Base-by-base conservation (phyloP, 2,797 vertebrate species). In the Pogoniulus pusillus region DNA sequence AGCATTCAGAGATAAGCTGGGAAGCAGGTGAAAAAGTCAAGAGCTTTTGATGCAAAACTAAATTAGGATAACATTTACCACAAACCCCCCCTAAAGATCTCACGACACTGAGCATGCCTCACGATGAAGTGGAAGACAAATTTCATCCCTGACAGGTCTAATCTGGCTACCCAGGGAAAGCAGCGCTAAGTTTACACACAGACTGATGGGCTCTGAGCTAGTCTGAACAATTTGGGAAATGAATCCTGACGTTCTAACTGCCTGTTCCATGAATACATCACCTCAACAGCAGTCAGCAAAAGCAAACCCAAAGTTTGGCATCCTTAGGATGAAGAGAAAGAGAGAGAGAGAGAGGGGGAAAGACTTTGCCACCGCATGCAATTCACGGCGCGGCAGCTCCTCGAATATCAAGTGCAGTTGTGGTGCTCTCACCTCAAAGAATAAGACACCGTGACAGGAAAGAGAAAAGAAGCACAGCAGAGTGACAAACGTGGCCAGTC, bases 161-260 rank as follows among this genome's bases (percentile, higher is more conserved):
- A 91, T 88, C 71, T 90, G 75, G 64, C 20, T 76, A 47, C 19
- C 60, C 64, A 47, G 6, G 0, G 76, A 84, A 79, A 73, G 75
- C 68, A 70, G 30, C 30, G 2, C 47, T 72, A 65, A n/a, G 78
- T 76, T 60, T 54, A 45, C 65, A 77, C 9, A 2, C 27, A 19
- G 74, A 78, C 29, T 9, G 75, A 79, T n/a, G 69, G 54, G 75
- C 82, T 79, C 71, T 45, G 71, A 87, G 85, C 47, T 70, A 90
- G 81, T 93, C 53, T 79, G 75, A 87, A 84, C 78, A 89, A 89
- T 88, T 95, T 76, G 73, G 62, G 49, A 91, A 91, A 73, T 55
- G 39, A 69, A 90, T 72, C 87, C 88, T 87, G 88, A 68, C 23
- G 3, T 79, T 71, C 0, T 32, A 88, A 73, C 73, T 70, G 68